Percentiles rank a stretch among this genome's conserved stretches.
These are phyloP conservation scores for Myocastor coypus DNA, from an alignment of 2,113 vertebrate species.

Conservation along the genomic window DNA sequence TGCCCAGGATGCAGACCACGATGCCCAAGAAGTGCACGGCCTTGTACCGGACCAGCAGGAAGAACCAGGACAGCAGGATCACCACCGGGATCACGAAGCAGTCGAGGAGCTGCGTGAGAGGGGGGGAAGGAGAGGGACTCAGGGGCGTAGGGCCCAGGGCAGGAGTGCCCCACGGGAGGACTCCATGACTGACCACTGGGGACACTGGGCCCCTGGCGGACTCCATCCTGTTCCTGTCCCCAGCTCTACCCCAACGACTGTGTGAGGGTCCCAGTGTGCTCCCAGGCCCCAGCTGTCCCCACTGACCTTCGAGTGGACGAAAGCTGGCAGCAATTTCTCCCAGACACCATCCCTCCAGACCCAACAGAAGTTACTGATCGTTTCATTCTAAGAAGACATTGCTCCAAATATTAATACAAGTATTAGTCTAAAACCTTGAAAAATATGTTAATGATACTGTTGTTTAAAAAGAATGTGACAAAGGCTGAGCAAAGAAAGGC, in stretches of 20 bases:
- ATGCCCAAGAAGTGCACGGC: slow-evolving; percentile 94
- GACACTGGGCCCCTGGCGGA: neutral
- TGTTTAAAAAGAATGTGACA: neutral
- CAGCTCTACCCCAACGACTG: neutral
- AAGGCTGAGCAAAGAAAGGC: neutral
- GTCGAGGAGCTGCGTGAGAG: slow-evolving; percentile 91
- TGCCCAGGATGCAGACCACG: slow-evolving; percentile 95
- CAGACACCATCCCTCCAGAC: neutral
- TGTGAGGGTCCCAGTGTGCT: neutral
- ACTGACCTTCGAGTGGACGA: neutral
- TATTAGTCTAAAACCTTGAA: neutral
- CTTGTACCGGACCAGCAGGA: slow-evolving; percentile 96
- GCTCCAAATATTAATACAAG: neutral
- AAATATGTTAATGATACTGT: slow-evolving; percentile 23
- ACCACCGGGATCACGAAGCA: slow-evolving; percentile 97
- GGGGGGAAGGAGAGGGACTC: neutral
- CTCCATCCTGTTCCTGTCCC: too few relatives aligned
- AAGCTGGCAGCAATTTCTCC: slow-evolving; percentile 20
- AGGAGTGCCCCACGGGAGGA: neutral
- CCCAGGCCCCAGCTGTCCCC: too few relatives aligned
- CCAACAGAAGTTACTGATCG: neutral
- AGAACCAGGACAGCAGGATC: slow-evolving; percentile 97
- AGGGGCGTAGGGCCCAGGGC: neutral
- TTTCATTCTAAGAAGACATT: slow-evolving; percentile 1
- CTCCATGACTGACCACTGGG: neutral